These are phyloP conservation scores for Drosophila littoralis DNA, from an alignment of 1,140 invertebrate species.

Conservation along the genomic window DNA sequence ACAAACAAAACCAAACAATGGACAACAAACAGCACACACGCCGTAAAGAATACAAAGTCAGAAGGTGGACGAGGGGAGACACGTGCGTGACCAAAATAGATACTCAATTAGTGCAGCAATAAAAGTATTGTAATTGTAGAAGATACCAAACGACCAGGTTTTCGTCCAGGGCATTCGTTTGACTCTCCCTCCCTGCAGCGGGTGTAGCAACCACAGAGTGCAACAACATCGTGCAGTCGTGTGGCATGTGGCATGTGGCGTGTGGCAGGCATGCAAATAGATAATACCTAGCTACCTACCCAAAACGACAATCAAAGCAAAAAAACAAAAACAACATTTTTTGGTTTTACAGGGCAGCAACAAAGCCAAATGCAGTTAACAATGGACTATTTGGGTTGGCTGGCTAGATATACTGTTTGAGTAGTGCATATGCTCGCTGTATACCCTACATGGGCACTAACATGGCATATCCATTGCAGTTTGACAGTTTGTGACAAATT, in stretches of 20 bases:
- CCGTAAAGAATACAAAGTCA: background rate
- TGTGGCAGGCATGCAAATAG: constrained; percentile 26
- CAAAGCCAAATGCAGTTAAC: constrained; percentile 2
- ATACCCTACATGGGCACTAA: background rate
- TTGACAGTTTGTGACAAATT: background rate
- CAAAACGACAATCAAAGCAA: background rate
- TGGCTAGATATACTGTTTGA: background rate
- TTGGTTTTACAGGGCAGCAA: background rate
- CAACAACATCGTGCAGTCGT: constrained; percentile 36
- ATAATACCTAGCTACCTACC: background rate
- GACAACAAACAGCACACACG: constrained; percentile 20
- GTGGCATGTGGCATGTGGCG: constrained; percentile 16
- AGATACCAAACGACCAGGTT: constrained; percentile 12
- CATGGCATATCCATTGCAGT: background rate
- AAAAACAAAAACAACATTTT: background rate
- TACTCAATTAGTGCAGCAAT: constrained; percentile 78
- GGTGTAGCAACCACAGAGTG: constrained; percentile 13
- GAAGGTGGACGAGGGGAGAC: constrained; percentile 24
- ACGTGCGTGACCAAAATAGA: constrained; percentile 75
- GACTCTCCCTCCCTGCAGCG: background rate
- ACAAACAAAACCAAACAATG: constrained; percentile 33
- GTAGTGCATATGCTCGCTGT: background rate
- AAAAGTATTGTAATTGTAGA: constrained; percentile 70
- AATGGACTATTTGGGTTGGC: background rate
- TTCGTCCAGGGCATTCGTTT: constrained; percentile 2